Percentiles rank a stretch among this genome's conserved stretches.
These are phyloP conservation scores for Caenorhabditis japonica DNA, from an alignment of 2,888 invertebrate species.

Conservation along the genomic window DNA sequence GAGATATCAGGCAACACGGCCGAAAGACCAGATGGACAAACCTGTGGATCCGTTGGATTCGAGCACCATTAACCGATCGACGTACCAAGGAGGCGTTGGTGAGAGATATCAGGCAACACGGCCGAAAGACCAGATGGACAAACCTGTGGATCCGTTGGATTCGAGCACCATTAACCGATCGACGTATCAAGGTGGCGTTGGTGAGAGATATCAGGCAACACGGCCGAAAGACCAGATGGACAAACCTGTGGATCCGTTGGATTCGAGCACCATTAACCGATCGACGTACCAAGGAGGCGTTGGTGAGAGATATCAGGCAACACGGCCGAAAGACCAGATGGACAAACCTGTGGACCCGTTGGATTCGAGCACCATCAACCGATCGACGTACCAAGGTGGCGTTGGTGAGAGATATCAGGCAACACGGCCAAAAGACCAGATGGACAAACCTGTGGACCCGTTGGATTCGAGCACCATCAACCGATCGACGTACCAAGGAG, in stretches of 20 bases:
- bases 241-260: constrained; percentile 6
- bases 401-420: constrained; percentile 13
- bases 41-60: constrained; percentile 9
- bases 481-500: constrained; percentile 21
- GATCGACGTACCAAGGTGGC: constrained; percentile 22
- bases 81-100: constrained; percentile 20
- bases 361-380: constrained; percentile 16
- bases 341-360: constrained; percentile 10
- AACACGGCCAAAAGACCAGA: constrained; percentile 9
- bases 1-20: constrained; percentile 10
- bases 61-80: constrained; percentile 12
- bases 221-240: constrained; percentile 15
- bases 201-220: constrained; percentile 9
- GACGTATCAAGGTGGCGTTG: constrained; percentile 22
- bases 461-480: constrained; percentile 16
- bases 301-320: constrained; percentile 14
- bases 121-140: constrained; percentile 13
- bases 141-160: constrained; percentile 8
- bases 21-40: constrained; percentile 13
- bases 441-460: constrained; percentile 11
- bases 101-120: constrained; percentile 13
- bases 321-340: constrained; percentile 8
- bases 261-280: constrained; percentile 17
- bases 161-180: constrained; percentile 13
- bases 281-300: constrained; percentile 17